These are phyloP conservation scores for Dendroctonus valens DNA, from an alignment of 1,140 invertebrate genomes.

Conservation along the genomic window DNA sequence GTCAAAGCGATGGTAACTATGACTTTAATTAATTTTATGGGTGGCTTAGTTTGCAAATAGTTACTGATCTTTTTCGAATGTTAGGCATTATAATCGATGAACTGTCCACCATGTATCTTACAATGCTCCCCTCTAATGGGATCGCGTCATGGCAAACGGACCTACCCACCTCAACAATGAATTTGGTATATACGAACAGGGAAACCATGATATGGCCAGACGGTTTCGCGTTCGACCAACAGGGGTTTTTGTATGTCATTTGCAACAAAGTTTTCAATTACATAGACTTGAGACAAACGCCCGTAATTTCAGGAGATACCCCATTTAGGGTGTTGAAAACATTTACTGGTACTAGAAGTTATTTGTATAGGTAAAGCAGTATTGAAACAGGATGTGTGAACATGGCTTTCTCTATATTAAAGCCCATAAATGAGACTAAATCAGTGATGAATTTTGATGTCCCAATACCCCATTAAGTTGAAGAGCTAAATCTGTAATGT, in stretches of 20 bases:
- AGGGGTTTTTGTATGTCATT: constrained; percentile 63
- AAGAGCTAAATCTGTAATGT: too few species aligned
- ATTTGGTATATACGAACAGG: constrained; percentile 63
- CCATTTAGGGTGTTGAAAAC: constrained; percentile 48
- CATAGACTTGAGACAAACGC: constrained; percentile 26
- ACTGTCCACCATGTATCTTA: constrained; percentile 63
- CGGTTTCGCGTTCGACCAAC: constrained; percentile 66
- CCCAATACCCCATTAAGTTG: too few species aligned
- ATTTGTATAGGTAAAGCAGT: constrained; percentile 52
- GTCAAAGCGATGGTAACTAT: constrained; percentile 67
- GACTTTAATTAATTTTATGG: constrained; percentile 35
- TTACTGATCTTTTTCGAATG: constrained; percentile 16
- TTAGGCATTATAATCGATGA: constrained; percentile 57
- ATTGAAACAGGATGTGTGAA: too few species aligned
- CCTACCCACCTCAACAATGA: constrained; percentile 47
- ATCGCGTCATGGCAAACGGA: constrained; percentile 66
- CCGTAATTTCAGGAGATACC: constrained; percentile 36
- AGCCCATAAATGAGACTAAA: too few species aligned
- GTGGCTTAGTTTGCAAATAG: too few species aligned
- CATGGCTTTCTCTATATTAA: too few species aligned
- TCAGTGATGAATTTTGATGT: too few species aligned
- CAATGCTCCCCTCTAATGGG: constrained; percentile 62
- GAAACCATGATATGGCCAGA: constrained; percentile 69
- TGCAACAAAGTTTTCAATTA: constrained; percentile 67
- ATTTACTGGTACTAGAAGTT: constrained; percentile 58